Evolutionary conservation across 1,140 invertebrate species (phyloP).

Genomic region (Bombus picipes): DNA sequence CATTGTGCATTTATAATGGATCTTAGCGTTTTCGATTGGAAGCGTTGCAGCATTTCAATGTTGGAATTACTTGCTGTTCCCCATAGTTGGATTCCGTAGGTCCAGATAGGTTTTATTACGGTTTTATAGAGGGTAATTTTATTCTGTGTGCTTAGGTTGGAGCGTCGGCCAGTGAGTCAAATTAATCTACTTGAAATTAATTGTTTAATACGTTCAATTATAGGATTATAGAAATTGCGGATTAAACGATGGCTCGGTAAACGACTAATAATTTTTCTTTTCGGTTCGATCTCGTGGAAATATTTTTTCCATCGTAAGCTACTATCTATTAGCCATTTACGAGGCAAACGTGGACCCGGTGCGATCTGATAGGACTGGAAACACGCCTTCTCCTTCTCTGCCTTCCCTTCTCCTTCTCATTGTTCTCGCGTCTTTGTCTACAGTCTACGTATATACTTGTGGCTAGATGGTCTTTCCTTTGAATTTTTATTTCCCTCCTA

Average conservation of each 20-base stretch:
- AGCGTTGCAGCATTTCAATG: too few relatives aligned
- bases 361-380: constrained; percentile 56
- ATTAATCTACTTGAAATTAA: too few relatives aligned
- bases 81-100: too few relatives aligned
- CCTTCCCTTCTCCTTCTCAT: constrained; percentile 28
- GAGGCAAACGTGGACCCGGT: constrained; percentile 42
- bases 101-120: too few relatives aligned
- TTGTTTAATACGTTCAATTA: neutral
- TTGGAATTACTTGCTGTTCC: too few relatives aligned
- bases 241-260: neutral
- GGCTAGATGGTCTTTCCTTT: neutral
- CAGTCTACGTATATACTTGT: neutral
- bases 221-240: neutral
- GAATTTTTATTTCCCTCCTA: neutral
- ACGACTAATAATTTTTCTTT: neutral
- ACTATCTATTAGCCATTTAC: constrained; percentile 63
- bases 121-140: too few relatives aligned
- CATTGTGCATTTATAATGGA: too few relatives aligned
- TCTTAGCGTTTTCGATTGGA: too few relatives aligned
- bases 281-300: neutral
- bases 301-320: constrained; percentile 14
- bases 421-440: constrained; percentile 10
- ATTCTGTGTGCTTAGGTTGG: too few relatives aligned
- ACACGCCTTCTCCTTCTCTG: constrained; percentile 16
- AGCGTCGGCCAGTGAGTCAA: too few relatives aligned